Evolutionary conservation across 2,797 vertebrate species (phyloP), one percentile per base, ranked within the genome.

Genomic region (Gadopsis bispinosus): DNA sequence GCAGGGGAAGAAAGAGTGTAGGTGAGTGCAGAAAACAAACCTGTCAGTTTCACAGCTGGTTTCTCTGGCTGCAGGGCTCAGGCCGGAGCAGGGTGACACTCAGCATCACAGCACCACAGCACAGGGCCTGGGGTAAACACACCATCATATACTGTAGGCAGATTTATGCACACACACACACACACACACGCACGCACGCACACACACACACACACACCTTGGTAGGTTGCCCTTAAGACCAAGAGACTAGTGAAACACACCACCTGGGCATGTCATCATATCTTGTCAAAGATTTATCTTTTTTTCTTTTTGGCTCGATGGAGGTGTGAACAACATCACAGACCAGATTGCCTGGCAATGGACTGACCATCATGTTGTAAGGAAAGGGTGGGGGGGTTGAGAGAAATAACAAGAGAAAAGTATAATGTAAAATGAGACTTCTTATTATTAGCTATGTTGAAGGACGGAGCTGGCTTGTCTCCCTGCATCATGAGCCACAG

Each of bases 261-360:
- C 87, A 92, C 91, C 91, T 92, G 92, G 92, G 88, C 77, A 90
- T 90, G 88, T 91, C 92, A 91, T 93, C 87, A 80, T 90, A 91
- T 93, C 92, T 91, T 87, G 88, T 93, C 92, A 89, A 83, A 89
- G 65, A 91, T 89, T 81, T 90, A 26, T 26, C 26, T 88, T 83
- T 89, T 82, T 80, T 69, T 61, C 79, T 92, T 91, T 93, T 92
- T 93, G 93, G 94, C 92, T 93, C 84, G 75, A 90, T 80, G 76
- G 87, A 92, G 92, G 93, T 95, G 95, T 91, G 94, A 95, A 93
- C 91, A 93, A 93, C 93, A 93, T 93, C 93, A 95, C 93, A 93
- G 94, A 95, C 86, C 95, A 96, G 95, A 95, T 96, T 96, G 95
- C 94, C 93, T 96, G 95, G 95, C 94, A 96, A 94, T 93, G 84